Base-by-base conservation (phyloP, 2,888 invertebrate genomes). In the Prosopocoilus inquinatus region DNA sequence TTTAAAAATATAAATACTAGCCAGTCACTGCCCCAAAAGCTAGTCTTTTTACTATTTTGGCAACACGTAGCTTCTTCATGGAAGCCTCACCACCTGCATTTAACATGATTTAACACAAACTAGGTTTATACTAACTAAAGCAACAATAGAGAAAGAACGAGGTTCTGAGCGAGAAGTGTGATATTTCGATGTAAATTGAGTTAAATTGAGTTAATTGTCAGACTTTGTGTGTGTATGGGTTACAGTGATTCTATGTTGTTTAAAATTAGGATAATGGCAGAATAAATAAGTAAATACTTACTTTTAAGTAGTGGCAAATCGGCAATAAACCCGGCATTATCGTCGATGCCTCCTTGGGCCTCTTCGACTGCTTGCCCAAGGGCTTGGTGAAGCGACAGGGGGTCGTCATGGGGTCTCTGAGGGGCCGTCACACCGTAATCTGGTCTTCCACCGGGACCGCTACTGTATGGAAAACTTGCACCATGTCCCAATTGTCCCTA, bases 221-320 rank as follows among this genome's bases (percentile, higher is more conserved):
- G 33, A 9, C 46, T 12, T 32, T 9, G 5, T n/a, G 16, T 47
- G 47, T 32, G n/a, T n/a, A n/a, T 20, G 20, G 20, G 4, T 20
- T 20, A 1, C 4, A 20, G 4, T 20, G 20, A 20, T 20, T 20
- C 20, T 20, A 20, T 20, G 20, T 3, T 4, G 20, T 20, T 4
- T 4, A 20, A 20, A 20, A 4, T 2, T 1, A 20, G 20, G 1
- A 3, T 4, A 20, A 4, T 20, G 20, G 4, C n/a, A 47, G 8
- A 15, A 33, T 5, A 13, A 11, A 47, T 34, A 13, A 11, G 35
- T 34, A 41, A 28, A 48, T 70, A 86, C 90, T 89, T 80, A 93
- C 93, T 92, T 88, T 94, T 94, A 71, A 93, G 83, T 70, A 93
- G 82, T 67, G 93, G 93, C 76, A 94, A 83, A 76, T 94, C 93